Evolutionary conservation across 2,888 invertebrate genomes (phyloP), one percentile per base, ranked within the genome.

Genomic region (Euzophera pinguis): DNA sequence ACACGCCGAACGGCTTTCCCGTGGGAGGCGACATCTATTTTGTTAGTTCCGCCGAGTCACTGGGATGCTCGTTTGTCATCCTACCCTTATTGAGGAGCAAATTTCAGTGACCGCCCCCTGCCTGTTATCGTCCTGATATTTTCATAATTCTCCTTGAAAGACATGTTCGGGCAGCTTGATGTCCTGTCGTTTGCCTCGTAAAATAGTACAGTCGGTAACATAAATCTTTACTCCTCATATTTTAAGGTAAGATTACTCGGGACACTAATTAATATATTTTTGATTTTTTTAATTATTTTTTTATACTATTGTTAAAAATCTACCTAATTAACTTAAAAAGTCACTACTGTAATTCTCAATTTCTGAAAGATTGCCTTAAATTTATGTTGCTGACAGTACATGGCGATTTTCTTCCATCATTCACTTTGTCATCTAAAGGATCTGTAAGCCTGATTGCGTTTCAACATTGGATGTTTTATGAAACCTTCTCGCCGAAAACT

Each of bases 41-140:
- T 64, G 73, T 71, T 75, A 77, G 74, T 73, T 78, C 67, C 68
- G 77, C 78, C 65, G 62, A 73, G 78, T 83, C 81, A 82, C 73
- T 64, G 71, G 64, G 62, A 60, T 61, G 67, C 65, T 82, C 81
- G 78, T 84, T 82, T 81, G 76, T 82, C 81, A 81, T 81, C 70
- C 70, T 59, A 55, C 59, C 75, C 73, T 76, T 77, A 81, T 79
- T 80, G 78, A 75, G 70, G 75, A 71, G 71, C 73, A 71, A 75
- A 74, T 75, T 75, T 72, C 67, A 67, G 73, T 73, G 76, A 72
- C 78, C 75, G 75, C 69, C 74, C 68, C 67, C 62, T 65, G 68
- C 65, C 67, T 67, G 71, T 72, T 79, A 77, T 75, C 71, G 72
- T 63, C 59, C 61, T 73, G 73, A 81, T 78, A 78, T 79, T 78